Base-by-base conservation (phyloP, 2,797 vertebrate species). In the Siniperca undulata region DNA sequence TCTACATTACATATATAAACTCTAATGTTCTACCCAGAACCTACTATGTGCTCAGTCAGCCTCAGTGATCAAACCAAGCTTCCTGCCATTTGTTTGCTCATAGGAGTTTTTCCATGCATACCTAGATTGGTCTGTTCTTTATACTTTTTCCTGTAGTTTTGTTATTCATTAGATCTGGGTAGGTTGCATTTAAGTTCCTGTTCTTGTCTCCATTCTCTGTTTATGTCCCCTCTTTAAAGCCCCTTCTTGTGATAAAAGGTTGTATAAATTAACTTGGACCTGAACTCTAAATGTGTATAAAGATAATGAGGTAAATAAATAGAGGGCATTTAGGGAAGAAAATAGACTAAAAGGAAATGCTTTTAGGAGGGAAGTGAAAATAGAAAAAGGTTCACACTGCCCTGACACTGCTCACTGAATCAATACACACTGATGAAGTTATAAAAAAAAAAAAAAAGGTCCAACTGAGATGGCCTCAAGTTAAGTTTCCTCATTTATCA, bases 301-400 rank as follows among this genome's bases (percentile, higher is more conserved):
- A 4, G 20, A 48, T 53, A 46, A 62, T 30, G 19, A 80, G 24
- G 22, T 40, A 52, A 77, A 76, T 40, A 75, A 67, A 78, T 58
- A 14, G 24, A 27, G 7, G 34, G 30, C 7, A 14, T 52, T 68
- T 30, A 12, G 20, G 7, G 24, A 40, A 42, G 6, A 67, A 17
- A 48, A 60, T 7, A 14, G 16, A 67, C 11, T 20, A 27, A 44
- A 48, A 61, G 13, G 46, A 53, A 50, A 75, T 19, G 53, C 70
- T 70, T 85, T 77, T 70, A 65, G 7, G 60, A 66, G 55, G 71
- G 55, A 65, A 65, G 44, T 67, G 65, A 65, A 60, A 48, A 74
- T 30, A 66, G 17, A 78, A 61, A 73, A 44, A 59, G 40, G n/a
- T 56, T 5, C 5, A 8, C 16, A 19, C 22, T 44, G 5, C 2